A percentile compares a stretch with the other conserved stretches of the same genome.
phyloP scores from a whole-genome alignment of 1,140 invertebrate genomes.

The Gonioctena quinquepunctata region DNA sequence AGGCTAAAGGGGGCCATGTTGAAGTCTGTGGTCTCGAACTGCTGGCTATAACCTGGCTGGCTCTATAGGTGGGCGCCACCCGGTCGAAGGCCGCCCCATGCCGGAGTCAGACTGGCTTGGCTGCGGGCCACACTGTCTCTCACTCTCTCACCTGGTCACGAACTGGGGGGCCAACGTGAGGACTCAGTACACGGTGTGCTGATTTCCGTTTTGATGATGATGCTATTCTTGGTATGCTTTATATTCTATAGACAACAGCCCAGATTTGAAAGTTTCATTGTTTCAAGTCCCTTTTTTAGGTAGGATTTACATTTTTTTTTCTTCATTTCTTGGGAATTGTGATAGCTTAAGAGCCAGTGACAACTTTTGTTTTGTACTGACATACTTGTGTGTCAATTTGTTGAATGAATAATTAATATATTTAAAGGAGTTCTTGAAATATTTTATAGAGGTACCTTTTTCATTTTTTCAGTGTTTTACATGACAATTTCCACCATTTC shows the following conservation, averaged over 20 bases:
- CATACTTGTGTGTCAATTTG: too few relatives aligned
- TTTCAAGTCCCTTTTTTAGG: neutral
- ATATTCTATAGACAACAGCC: slow-evolving; percentile 33
- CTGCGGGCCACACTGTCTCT: slow-evolving; percentile 44
- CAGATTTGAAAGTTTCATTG: slow-evolving; percentile 1
- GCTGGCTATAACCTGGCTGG: slow-evolving; percentile 47
- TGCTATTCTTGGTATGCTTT: slow-evolving; percentile 41
- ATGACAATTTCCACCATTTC: too few relatives aligned
- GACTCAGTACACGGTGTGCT: slow-evolving; percentile 22
- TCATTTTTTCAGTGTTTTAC: too few relatives aligned
- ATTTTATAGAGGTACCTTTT: too few relatives aligned
- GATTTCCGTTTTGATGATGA: slow-evolving; percentile 24
- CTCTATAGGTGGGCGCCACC: slow-evolving; percentile 25
- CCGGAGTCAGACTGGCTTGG: slow-evolving; percentile 64
- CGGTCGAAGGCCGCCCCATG: slow-evolving; percentile 71
- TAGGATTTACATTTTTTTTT: neutral
- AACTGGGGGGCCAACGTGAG: slow-evolving; percentile 14
- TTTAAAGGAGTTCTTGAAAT: too few relatives aligned
- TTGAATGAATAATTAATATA: too few relatives aligned
- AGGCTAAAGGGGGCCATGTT: slow-evolving; percentile 41
- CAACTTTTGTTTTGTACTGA: too few relatives aligned
- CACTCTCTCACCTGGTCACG: slow-evolving; percentile 26
- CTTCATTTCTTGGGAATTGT: too few relatives aligned
- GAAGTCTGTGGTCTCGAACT: slow-evolving; percentile 47
- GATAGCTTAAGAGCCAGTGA: too few relatives aligned